A percentile compares a stretch with the other conserved stretches of the same genome.
phyloP scores from a whole-genome alignment of 2,888 invertebrate species.

The Orchesella flavescens region DNA sequence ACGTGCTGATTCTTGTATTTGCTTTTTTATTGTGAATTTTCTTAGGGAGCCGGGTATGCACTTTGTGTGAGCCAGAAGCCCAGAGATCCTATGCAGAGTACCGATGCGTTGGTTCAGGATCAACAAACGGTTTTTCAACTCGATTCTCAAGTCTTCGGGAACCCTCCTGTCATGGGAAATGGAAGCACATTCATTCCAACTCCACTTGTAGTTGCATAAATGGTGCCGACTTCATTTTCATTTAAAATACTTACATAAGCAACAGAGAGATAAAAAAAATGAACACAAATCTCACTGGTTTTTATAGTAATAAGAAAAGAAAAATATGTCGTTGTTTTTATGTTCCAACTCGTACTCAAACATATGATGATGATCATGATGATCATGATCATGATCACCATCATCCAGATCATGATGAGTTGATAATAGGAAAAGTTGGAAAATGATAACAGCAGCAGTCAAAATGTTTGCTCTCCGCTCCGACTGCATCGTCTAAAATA shows the following conservation, averaged over 20 bases:
- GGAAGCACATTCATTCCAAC: constrained; percentile 67
- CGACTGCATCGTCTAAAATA: background rate
- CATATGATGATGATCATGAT: constrained; percentile 26
- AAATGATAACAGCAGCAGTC: constrained; percentile 10
- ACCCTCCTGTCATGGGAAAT: constrained; percentile 71
- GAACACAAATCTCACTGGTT: background rate
- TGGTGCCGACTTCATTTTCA: constrained; percentile 69
- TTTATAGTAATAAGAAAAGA: constrained; percentile 4
- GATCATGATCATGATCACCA: constrained; percentile 1
- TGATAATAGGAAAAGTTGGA: background rate
- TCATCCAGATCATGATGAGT: too few relatives aligned
- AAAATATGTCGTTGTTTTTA: constrained; percentile 24
- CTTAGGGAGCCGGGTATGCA: constrained; percentile 68
- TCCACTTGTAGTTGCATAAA: constrained; percentile 62
- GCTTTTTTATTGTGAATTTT: constrained; percentile 12
- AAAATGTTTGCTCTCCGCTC: too few relatives aligned
- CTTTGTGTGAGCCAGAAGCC: constrained; percentile 70
- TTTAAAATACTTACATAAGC: constrained; percentile 54
- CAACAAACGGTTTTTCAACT: constrained; percentile 61
- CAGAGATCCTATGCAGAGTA: constrained; percentile 66
- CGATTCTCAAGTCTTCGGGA: constrained; percentile 71
- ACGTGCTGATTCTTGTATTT: background rate
- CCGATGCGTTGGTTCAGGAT: constrained; percentile 68
- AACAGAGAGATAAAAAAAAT: background rate
- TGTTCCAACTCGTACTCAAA: background rate